Percentiles rank a stretch among this genome's conserved stretches.
Conservation (phyloP, 2,113 vertebrate genomes). For the Geococcyx californianus region DNA sequence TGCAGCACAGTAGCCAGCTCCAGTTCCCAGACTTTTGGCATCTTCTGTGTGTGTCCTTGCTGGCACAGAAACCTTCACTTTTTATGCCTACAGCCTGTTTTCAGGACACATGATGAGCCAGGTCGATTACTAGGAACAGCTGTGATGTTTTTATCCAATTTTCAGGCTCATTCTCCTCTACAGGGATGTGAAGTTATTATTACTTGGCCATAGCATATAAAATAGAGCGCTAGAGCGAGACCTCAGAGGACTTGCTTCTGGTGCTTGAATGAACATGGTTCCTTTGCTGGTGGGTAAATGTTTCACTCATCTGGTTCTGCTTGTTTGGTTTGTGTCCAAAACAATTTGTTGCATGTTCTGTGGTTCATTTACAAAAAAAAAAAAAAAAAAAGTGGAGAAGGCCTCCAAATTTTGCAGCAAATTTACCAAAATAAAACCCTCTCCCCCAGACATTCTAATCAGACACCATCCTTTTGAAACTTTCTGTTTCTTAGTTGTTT, state of each 20-base stretch:
- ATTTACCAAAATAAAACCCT: background rate
- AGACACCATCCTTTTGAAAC: background rate
- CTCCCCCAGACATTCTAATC: background rate
- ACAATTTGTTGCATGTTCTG: background rate
- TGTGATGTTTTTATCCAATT: background rate
- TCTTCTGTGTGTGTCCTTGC: background rate
- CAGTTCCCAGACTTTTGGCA: rapidly evolving
- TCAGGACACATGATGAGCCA: background rate
- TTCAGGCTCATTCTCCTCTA: background rate
- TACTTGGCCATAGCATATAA: background rate
- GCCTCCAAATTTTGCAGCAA: background rate
- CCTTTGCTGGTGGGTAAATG: background rate
- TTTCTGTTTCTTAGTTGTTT: background rate
- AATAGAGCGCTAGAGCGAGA: background rate
- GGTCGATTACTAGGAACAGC: background rate
- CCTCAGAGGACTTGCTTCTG: background rate
- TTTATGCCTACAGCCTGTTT: background rate
- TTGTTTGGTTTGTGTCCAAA: background rate
- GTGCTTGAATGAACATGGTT: background rate
- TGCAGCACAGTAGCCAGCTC: background rate
- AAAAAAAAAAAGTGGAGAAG: background rate
- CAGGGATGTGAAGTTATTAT: background rate
- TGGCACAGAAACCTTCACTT: background rate
- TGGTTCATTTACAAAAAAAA: background rate
- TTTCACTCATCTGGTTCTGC: background rate